Evolutionary conservation across 2,113 vertebrate species (phyloP), one percentile per base, ranked within the genome.

Genomic region (Sapayoa aenigma): DNA sequence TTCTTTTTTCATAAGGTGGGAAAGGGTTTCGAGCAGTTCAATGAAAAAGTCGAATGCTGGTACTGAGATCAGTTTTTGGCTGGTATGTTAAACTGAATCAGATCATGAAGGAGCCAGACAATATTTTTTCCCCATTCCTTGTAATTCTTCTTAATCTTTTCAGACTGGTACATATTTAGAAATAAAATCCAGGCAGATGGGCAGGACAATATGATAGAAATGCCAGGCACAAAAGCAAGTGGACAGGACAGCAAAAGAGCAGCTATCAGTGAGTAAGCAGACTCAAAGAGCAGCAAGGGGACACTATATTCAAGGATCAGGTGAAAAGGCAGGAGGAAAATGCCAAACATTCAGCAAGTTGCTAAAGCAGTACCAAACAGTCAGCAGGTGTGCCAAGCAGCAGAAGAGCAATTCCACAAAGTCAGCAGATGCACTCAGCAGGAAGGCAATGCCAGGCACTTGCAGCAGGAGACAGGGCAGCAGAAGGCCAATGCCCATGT

Each of bases 301-400:
- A 96, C 62, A 93, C 90, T 69, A 19, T 67, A 93, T 69, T 77
- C 86, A 96, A 93, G 87, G 76, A 93, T 68, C 96, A 96, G 94
- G 91, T 94, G 85, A 86, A 97, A 96, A 95, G 96, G 93, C 39
- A 97, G 79, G 79, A 96, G 69, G 63, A 88, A 90, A 97, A 96
- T n/a, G 94, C 93, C 96, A 96, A 78, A 79, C 95, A 96, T 55
- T 94, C 72, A 95, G 97, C 96, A 95, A 77, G 93, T 91, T 19
- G 87, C 93, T 84, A 96, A 93, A 96, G 96, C 94, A 94, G 74
- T 66, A 95, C 58, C 80, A 85, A 87, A 84, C 80, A 93, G 89
- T 93, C 84, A 97, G 92, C 95, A 96, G 84, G 96, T 96, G 84
- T 72, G 95, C 73, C 97, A 98, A 98, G 96, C 97, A 97, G 92